Conservation (phyloP, 2,797 vertebrate species). For the Poeciliopsis paucimaculata region DNA sequence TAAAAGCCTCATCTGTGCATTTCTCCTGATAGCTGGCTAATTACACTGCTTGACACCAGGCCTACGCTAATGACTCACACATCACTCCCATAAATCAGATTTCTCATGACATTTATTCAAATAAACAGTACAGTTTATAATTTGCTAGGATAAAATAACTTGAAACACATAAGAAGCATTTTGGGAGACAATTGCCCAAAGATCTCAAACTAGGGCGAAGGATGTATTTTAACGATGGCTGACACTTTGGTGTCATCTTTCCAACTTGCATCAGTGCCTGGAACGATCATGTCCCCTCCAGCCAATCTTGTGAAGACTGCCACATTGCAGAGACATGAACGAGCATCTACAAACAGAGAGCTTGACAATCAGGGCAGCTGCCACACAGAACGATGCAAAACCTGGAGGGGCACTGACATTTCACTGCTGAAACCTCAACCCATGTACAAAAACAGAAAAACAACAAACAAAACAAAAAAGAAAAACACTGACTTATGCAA, state of each 20-base stretch:
- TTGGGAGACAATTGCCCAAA: conserved; percentile 73
- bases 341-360: conserved; percentile 72
- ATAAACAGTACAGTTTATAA: conserved; percentile 84
- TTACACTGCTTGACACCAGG: conserved; percentile 58
- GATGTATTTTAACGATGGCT: conserved; percentile 72
- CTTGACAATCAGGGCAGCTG: conserved; percentile 67
- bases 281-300: conserved; percentile 61
- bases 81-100: conserved; percentile 77
- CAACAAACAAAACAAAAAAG: conserved; percentile 21
- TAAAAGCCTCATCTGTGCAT: neutral
- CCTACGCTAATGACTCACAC: conserved; percentile 79
- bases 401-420: conserved; percentile 71
- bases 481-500: conserved; percentile 65
- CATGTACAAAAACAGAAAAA: conserved; percentile 54
- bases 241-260: conserved; percentile 77
- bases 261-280: conserved; percentile 67
- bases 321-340: conserved; percentile 61
- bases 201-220: conserved; percentile 70
- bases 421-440: conserved; percentile 64
- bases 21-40: conserved; percentile 49
- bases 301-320: conserved; percentile 61
- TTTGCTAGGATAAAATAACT: conserved; percentile 80
- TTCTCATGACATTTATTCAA: conserved; percentile 85
- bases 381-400: conserved; percentile 65
- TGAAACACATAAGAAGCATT: conserved; percentile 78